Base-by-base conservation (phyloP, 1,140 invertebrate genomes). In the Formica exsecta region DNA sequence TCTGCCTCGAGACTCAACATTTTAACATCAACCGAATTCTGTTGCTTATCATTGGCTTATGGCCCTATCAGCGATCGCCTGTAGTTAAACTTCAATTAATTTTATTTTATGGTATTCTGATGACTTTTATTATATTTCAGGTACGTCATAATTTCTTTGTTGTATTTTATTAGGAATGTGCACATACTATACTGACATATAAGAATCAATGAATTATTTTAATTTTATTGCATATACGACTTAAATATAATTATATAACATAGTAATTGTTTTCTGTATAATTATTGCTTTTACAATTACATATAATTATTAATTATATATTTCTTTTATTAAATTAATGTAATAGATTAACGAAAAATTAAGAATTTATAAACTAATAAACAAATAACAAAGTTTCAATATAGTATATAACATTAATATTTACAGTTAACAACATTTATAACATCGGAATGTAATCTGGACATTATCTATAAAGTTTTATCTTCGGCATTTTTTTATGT, bases 101-200 rank as follows among this genome's bases (percentile, higher is more conserved):
- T 16, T 4, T 81, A 1, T 0, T 81, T 22, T 59, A 32, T 59
- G 9, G 22, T 32, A 81, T 36, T 32, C 13, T 81, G 0, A 32
- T 16, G 22, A 73, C 48, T 64, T 81, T 22, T 73, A 81, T 81
- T 22, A 1, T 11, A 59, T 81, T 59, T 81, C 79, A 81, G 66
- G 79, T 81, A 16, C 0, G 4, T 25, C 2, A 0, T 0, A 13
- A 32, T 16, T 61, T 59, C 19, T 4, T 22, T 22, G 6, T 81
- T n/a, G 9, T 51, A 8, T 29, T 29, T 76, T n/a, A 19, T 70
- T 48, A 25, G 1, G 1, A 6, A 32, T n/a, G 65, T 32, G 11
- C 5, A 3, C 8, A 29, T 48, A 77, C 6, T 44, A 25, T 22
- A 48, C 0, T 64, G 8, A 51, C 1, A 4, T 25, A 13, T 13